Evolutionary conservation across 2,888 invertebrate genomes (phyloP), one percentile per base, ranked within the genome.

Genomic region (Neoscelio sp.): DNA sequence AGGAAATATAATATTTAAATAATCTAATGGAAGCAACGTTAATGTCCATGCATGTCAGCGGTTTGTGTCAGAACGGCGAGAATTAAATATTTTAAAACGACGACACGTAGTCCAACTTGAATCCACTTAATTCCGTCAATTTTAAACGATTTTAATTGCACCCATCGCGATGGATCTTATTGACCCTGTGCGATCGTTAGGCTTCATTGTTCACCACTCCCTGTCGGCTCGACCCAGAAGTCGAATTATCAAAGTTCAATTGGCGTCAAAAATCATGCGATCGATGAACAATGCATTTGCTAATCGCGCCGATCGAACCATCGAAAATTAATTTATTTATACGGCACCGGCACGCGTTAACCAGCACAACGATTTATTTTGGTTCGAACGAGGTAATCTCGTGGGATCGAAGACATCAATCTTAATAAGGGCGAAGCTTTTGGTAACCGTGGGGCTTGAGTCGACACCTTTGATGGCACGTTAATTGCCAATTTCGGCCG

Each of bases 181-280:
- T 68, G 68, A 68, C 68, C 68, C 58, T 68, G 58, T 18, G 17
- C 20, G 68, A 48, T 68, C 48, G 48, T 68, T 68, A 68, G 17
- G 18, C 58, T 58, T 68, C 38, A 68, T 68, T 68, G 58, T 56
- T 68, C 68, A 33, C 46, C 67, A 46, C 67, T 54, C 67, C 56
- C 56, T 68, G 20, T 1, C 1, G 18, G 17, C 56, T 46, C 58
- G 48, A 58, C 58, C 67, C 42, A 68, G 46, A 68, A 68, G 46
- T 46, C 38, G 42, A 54, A 35, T 46, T 56, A 46, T 20, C 26
- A 54, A 67, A 65, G 65, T 52, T 54, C 50, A 35, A 46, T 46
- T 44, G 65, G 20, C 42, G 30, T 23, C 40, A 46, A 48, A 8
- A 50, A 33, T 23, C 30, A 17, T 18, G 42, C 42, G 42, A 18